A percentile compares a stretch with the other conserved stretches of the same genome.
phyloP scores from a whole-genome alignment of 1,140 invertebrate species.

The Sinonovacula constricta region DNA sequence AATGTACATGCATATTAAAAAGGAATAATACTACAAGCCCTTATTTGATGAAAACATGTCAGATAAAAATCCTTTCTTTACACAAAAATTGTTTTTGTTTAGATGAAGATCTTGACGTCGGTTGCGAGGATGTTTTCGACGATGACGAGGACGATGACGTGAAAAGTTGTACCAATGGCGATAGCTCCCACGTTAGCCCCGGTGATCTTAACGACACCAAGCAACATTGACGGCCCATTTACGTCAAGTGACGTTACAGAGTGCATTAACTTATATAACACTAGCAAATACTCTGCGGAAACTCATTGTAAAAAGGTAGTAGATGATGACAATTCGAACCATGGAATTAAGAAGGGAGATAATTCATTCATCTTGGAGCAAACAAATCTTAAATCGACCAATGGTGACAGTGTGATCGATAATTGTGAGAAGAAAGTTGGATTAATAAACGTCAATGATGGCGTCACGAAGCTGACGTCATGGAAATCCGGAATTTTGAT shows the following conservation, averaged over 20 bases:
- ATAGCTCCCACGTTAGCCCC: neutral
- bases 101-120: constrained; percentile 14
- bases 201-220: neutral
- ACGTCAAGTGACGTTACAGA: no score
- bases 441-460: no score
- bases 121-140: constrained; percentile 33
- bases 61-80: neutral
- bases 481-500: no score
- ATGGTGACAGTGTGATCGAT: no score
- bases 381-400: no score
- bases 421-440: no score
- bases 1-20: neutral
- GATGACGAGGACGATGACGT: constrained; percentile 2
- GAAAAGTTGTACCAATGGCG: neutral
- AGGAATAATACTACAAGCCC: neutral
- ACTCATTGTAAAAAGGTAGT: constrained; percentile 9
- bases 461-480: no score
- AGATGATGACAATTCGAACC: constrained; percentile 6
- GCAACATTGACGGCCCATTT: neutral
- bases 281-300: neutral
- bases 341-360: neutral
- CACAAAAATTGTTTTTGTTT: neutral
- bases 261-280: no score
- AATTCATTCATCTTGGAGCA: neutral
- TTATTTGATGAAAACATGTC: neutral